Evolutionary conservation across 2,888 invertebrate genomes (phyloP), one percentile per base, ranked within the genome.

Genomic region (Synanthedon formicaeformis): DNA sequence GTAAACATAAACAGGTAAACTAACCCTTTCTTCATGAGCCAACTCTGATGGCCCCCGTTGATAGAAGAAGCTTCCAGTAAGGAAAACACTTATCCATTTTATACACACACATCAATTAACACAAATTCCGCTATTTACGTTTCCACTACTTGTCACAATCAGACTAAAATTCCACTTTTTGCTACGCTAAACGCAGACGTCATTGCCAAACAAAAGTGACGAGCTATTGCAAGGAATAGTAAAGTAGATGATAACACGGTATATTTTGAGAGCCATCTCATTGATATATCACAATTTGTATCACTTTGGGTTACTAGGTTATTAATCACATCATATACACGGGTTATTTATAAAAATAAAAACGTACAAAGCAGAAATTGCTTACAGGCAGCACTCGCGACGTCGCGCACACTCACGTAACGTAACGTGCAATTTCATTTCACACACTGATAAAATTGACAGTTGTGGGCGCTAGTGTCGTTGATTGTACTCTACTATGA

Each of bases 11-110:
- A 83, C 82, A 84, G 77, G 74, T 73, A 77, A 81, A 87, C 86
- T 83, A 78, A 86, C 87, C 87, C 86, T 82, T 86, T 86, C 86
- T 85, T 87, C 87, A 87, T 87, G 85, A 86, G 86, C 84, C 86
- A 80, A 73, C 82, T 81, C 76, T 76, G 77, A 76, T 80, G 78
- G 81, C 78, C 76, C 78, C 83, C 66, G 81, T 82, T 73, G 83
- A 69, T 75, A 73, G 76, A 81, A 75, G 75, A 80, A 79, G 76
- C 72, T 75, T 80, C 81, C 83, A 75, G 64, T 71, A 71, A 69
- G 73, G 80, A 75, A 78, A 76, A 79, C 79, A 81, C 81, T 79
- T 76, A 85, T 85, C 84, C 87, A 87, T 87, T 81, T 84, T 86
- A 84, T 65, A 71, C 69, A 78, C 81, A 82, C 81, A 76, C 74